phyloP scores from a whole-genome alignment of 1,140 invertebrate species.

The Zaprionus gabonicus region DNA sequence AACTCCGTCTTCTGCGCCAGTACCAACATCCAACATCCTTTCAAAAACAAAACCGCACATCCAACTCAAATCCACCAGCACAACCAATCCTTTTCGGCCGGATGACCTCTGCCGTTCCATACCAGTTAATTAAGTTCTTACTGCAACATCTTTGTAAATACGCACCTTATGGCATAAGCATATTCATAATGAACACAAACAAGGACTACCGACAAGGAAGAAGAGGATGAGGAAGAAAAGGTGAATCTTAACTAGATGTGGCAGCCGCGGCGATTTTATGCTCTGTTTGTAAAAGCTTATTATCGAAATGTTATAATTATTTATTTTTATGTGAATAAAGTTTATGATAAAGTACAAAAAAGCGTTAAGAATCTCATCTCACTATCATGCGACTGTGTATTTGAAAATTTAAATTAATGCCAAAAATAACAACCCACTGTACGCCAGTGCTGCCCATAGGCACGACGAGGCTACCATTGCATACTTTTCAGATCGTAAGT shows the following conservation, averaged over 20 bases:
- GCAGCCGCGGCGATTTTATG: conserved; percentile 35
- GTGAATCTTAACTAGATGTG: conserved; percentile 18
- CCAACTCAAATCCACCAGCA: conserved; percentile 24
- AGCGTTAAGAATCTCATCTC: too few relatives aligned
- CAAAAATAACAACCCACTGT: background rate
- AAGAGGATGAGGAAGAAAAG: background rate
- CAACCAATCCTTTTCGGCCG: conserved; percentile 25
- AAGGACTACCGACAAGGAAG: conserved; percentile 27
- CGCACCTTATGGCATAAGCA: conserved; percentile 68
- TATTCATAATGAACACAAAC: conserved; percentile 52
- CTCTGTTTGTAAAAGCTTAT: conserved; percentile 43
- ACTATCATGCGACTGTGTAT: too few relatives aligned
- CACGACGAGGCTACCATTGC: too few relatives aligned
- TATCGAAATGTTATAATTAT: conserved; percentile 79
- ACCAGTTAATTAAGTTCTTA: conserved; percentile 62
- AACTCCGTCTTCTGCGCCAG: conserved; percentile 38
- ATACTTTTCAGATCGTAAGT: too few relatives aligned
- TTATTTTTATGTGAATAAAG: conserved; percentile 82
- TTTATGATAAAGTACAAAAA: conserved; percentile 70
- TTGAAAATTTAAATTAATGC: too few relatives aligned
- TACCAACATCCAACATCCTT: conserved; percentile 39
- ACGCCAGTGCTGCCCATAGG: background rate
- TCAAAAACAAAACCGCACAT: conserved; percentile 32
- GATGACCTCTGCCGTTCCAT: conserved; percentile 41
- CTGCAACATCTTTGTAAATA: conserved; percentile 78